Base-by-base conservation (phyloP, 1,140 invertebrate species). In the Eupeodes corollae region DNA sequence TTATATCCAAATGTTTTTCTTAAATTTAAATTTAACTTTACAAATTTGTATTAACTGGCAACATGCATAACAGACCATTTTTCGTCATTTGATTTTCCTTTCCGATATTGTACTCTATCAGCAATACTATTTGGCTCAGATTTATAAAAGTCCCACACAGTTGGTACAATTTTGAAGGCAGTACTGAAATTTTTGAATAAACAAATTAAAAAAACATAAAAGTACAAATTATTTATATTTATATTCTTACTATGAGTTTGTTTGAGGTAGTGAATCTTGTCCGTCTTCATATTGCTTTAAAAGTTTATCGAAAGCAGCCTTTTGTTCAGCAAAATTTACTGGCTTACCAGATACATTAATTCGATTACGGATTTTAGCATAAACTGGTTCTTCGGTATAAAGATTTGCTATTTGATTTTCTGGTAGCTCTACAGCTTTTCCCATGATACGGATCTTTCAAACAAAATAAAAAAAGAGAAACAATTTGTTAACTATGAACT, bases 61-160 rank as follows among this genome's bases (percentile, higher is more conserved):
- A 63, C 55, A 16, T 63, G 60, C 52, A 56, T 50, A 10, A 50
- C 31, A 5, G 45, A 18, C 61, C 61, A 63, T 21, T 48, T 35
- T 6, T 53, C 56, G 32, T 52, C 43, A 6, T 19, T 16, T 11
- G 52, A 41, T 6, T 30, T 48, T 26, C n/a, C n/a, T n/a, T n/a
- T n/a, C 3, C 57, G 58, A 47, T 66, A 66, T 45, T 62, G 58
- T 6, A 66, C 49, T 6, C 63, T 57, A 56, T 66, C 63, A 11
- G 57, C 57, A 16, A 66, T 61, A 30, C 52, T 26, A 12, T 47
- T 44, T 2, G 21, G n/a, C 11, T 50, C 56, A 18, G 53, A 50
- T 18, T 58, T 59, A 6, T 63, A 51, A 26, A 66, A 66, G 18
- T 66, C 63, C 55, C 59, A 61, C 13, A 46, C 44, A 42, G 53